Conservation (phyloP, 1,140 invertebrate species). For the Drosophila melanica region DNA sequence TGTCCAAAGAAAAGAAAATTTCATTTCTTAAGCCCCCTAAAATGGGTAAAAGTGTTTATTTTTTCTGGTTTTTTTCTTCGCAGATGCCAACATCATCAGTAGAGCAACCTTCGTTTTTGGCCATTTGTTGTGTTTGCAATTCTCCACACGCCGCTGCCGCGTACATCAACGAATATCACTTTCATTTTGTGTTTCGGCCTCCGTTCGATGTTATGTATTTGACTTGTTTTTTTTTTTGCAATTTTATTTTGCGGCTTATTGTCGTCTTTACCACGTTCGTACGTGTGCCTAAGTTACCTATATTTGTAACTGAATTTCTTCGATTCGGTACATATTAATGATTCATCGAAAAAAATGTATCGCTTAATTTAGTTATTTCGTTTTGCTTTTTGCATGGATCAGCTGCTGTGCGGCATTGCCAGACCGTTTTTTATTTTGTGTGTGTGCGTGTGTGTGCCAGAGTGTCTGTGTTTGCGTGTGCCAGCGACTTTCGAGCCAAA, state of each 20-base stretch:
- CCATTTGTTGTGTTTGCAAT: conserved; percentile 42
- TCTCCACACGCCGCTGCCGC: conserved; percentile 23
- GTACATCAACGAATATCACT: conserved; percentile 54
- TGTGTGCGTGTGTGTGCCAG: conserved; percentile 6
- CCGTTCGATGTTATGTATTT: conserved; percentile 10
- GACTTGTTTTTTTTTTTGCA: conserved; percentile 7
- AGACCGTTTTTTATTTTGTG: conserved; percentile 50
- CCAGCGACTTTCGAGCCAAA: conserved; percentile 19
- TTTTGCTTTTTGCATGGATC: conserved; percentile 36
- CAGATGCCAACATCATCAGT: conserved; percentile 42
- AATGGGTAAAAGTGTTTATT: conserved; percentile 32
- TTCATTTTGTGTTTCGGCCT: conserved; percentile 58
- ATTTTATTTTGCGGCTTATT: conserved; percentile 28
- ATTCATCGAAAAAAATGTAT: conserved; percentile 33
- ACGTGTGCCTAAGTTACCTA: conserved; percentile 48
- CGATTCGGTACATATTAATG: conserved; percentile 35
- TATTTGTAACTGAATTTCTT: conserved; percentile 30
- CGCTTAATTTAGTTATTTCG: conserved; percentile 37
- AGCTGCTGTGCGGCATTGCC: conserved; percentile 59
- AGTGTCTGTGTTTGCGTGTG: conserved; percentile 2
- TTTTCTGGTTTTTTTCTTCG: conserved; percentile 8
- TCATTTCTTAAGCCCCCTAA: conserved; percentile 10
- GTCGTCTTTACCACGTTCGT: conserved; percentile 24
- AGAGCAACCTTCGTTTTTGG: conserved; percentile 10
- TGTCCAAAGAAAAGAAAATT: neutral